These are phyloP conservation scores for Parotia lawesii DNA, from an alignment of 2,113 vertebrate species.

Conservation along the genomic window DNA sequence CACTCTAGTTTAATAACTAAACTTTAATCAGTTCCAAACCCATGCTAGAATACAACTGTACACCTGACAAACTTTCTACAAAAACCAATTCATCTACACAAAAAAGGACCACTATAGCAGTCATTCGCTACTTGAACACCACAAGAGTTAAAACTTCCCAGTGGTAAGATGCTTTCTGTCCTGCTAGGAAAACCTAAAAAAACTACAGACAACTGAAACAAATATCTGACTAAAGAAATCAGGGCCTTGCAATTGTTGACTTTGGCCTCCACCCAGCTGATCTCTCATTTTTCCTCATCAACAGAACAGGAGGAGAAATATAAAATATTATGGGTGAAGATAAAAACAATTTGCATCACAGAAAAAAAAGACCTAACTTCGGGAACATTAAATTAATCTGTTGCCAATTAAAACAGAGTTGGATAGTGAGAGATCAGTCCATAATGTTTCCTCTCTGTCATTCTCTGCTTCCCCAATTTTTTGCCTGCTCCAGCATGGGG, in stretches of 20 bases:
- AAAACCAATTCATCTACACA: not conserved
- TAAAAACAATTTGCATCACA: not conserved
- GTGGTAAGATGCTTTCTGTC: not conserved
- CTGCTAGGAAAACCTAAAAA: not conserved
- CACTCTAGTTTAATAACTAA: not conserved
- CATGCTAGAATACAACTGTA: not conserved
- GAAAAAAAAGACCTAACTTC: not conserved
- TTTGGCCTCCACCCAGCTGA: not conserved
- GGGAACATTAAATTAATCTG: not conserved
- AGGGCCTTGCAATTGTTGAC: not conserved
- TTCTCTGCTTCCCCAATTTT: not conserved
- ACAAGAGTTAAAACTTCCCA: not conserved
- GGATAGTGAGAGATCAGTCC: not conserved
- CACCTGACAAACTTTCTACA: not conserved
- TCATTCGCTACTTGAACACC: not conserved
- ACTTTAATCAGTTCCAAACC: not conserved
- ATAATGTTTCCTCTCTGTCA: not conserved
- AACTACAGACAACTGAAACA: not conserved
- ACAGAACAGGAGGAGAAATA: rapidly evolving
- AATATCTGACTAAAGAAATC: not conserved
- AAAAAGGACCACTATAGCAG: not conserved
- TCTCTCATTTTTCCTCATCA: not conserved
- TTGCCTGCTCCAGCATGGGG: not conserved
- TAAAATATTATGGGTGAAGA: not conserved
- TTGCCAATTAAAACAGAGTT: not conserved